Conservation (phyloP, 2,888 invertebrate species). For the Orchestes rusci region DNA sequence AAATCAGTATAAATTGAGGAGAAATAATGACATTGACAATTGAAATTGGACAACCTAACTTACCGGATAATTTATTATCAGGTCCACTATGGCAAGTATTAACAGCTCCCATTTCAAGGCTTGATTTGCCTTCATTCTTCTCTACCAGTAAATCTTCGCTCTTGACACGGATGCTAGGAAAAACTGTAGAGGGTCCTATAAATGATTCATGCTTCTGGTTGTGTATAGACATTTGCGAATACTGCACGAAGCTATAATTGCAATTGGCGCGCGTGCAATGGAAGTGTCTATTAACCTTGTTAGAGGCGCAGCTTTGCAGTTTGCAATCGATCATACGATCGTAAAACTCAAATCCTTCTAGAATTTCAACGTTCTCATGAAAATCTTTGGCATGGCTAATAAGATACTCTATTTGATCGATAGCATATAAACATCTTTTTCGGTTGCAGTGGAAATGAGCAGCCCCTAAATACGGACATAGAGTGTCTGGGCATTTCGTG, state of each 20-base stretch:
- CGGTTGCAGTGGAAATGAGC: slow-evolving; percentile 84
- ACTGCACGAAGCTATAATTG: slow-evolving; percentile 65
- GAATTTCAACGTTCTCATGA: slow-evolving; percentile 72
- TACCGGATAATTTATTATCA: slow-evolving; percentile 40
- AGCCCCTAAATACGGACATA: slow-evolving; percentile 62
- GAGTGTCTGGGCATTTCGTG: slow-evolving; percentile 65
- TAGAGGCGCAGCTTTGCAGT: slow-evolving; percentile 58
- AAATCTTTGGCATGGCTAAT: slow-evolving; percentile 80
- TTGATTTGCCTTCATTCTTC: slow-evolving; percentile 29
- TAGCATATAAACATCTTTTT: slow-evolving; percentile 72
- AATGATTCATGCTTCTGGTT: slow-evolving; percentile 54
- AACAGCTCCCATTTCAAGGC: slow-evolving; percentile 35
- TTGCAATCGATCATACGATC: slow-evolving; percentile 66
- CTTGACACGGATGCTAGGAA: slow-evolving; percentile 30
- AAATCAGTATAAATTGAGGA: no score
- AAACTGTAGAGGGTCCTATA: slow-evolving; percentile 32
- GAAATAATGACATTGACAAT: no score
- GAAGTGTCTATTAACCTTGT: slow-evolving; percentile 64
- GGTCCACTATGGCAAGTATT: slow-evolving; percentile 36
- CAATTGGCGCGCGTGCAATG: slow-evolving; percentile 67
- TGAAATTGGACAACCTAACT: no score
- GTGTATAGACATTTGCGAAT: slow-evolving; percentile 67
- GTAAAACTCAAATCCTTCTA: slow-evolving; percentile 82
- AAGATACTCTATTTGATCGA: slow-evolving; percentile 69
- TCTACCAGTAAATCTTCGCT: slow-evolving; percentile 33